phyloP scores from a whole-genome alignment of 64 coral and sea anemone genomes.

The Anthopleura sola region DNA sequence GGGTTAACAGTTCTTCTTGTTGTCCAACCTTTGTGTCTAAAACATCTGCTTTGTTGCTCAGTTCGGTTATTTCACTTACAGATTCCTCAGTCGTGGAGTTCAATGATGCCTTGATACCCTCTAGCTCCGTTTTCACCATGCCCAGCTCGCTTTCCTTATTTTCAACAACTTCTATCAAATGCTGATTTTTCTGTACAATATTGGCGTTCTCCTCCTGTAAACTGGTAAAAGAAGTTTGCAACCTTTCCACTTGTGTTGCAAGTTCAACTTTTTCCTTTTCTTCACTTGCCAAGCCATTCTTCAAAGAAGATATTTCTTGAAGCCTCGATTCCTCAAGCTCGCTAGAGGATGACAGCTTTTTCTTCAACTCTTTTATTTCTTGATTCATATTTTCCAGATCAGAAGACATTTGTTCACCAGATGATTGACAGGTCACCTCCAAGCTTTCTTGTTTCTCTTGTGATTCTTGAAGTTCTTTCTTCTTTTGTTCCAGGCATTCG shows the following conservation, averaged over 20 bases:
- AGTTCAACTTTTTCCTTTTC: conserved; percentile 49
- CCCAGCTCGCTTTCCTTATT: conserved; percentile 40
- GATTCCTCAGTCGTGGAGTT: conserved; percentile 4
- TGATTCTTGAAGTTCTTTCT: conserved; percentile 20
- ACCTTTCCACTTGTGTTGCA: conserved; percentile 20
- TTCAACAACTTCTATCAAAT: conserved; percentile 36
- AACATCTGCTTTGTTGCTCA: background rate
- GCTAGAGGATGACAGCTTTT: conserved; percentile 33
- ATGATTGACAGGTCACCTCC: conserved; percentile 21
- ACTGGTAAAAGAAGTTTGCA: conserved; percentile 4
- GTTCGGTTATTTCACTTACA: conserved; percentile 3
- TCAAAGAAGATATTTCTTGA: conserved; percentile 29
- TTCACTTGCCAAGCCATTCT: background rate
- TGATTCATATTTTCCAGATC: conserved; percentile 10
- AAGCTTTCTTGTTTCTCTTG: background rate
- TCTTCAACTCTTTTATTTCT: conserved; percentile 38
- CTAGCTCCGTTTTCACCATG: background rate
- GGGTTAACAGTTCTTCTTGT: background rate
- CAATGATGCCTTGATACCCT: conserved; percentile 16
- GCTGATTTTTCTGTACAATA: conserved; percentile 42
- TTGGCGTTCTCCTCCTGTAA: conserved; percentile 40
- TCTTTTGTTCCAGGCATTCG: background rate
- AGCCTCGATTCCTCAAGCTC: conserved; percentile 26
- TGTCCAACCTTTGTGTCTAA: background rate
- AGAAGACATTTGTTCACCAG: background rate